These are phyloP conservation scores for Stylophora pistillata DNA, from an alignment of 64 coral and sea anemone genomes.

Conservation along the genomic window DNA sequence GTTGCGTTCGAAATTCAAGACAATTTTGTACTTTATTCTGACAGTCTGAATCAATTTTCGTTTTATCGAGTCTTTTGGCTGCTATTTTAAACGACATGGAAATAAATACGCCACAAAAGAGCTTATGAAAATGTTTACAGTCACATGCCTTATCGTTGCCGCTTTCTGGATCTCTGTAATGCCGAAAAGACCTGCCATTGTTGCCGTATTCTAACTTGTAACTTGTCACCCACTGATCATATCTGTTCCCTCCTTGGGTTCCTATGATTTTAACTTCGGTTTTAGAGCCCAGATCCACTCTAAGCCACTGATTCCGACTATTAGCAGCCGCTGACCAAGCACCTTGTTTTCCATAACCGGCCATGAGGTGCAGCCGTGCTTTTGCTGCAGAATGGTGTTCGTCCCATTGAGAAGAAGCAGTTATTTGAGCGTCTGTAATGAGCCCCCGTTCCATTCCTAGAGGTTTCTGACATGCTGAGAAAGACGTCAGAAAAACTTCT, in stretches of 20 bases:
- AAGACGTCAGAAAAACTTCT: background rate
- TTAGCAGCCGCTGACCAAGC: background rate
- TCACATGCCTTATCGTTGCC: background rate
- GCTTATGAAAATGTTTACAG: background rate
- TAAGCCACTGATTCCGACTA: constrained; percentile 1
- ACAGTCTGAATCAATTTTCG: no score
- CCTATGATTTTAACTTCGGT: background rate
- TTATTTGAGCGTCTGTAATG: constrained; percentile 9
- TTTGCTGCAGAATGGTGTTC: background rate
- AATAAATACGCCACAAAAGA: background rate
- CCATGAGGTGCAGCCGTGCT: background rate
- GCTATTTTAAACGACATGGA: background rate
- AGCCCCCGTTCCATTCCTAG: constrained; percentile 35
- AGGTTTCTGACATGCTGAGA: background rate
- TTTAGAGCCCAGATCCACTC: background rate
- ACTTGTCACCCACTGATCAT: constrained; percentile 9
- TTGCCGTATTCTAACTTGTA: background rate
- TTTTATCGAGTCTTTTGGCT: no score
- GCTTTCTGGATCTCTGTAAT: background rate
- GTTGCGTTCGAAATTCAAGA: no score
- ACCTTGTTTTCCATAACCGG: background rate
- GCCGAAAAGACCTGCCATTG: background rate
- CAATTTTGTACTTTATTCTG: no score
- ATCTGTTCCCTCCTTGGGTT: constrained; percentile 25
- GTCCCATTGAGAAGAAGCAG: background rate